These are phyloP conservation scores for Andrena hattorfiana DNA, from an alignment of 2,888 invertebrate genomes.

Conservation along the genomic window DNA sequence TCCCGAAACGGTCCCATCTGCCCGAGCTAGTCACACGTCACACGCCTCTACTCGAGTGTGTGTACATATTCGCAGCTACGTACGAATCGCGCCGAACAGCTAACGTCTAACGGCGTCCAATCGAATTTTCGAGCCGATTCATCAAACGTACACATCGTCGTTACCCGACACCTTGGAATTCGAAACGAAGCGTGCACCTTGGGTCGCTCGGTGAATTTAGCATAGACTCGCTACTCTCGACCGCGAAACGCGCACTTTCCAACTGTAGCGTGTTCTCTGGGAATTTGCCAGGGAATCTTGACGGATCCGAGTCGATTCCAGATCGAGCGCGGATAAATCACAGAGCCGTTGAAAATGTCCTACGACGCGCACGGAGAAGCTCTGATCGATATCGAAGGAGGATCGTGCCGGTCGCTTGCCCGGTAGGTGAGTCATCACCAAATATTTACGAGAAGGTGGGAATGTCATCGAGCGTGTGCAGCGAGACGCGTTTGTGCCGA, in stretches of 20 bases:
- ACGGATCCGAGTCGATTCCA: neutral
- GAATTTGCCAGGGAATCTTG: neutral
- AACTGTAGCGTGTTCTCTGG: neutral
- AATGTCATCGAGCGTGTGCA: neutral
- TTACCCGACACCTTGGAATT: slow-evolving; percentile 7
- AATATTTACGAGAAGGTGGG: neutral
- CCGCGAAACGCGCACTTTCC: neutral
- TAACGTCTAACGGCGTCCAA: neutral
- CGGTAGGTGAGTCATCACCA: neutral
- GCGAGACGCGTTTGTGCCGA: too few species aligned
- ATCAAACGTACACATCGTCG: neutral
- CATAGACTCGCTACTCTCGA: neutral
- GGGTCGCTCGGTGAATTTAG: slow-evolving; percentile 1
- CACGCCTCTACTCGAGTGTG: too few species aligned
- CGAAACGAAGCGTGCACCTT: neutral
- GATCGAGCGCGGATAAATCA: too few species aligned
- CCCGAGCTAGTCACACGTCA: too few species aligned
- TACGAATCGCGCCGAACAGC: too few species aligned
- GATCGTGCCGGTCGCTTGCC: neutral
- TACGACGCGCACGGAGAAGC: too few species aligned
- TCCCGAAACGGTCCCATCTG: neutral
- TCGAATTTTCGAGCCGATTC: neutral
- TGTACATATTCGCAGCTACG: too few species aligned
- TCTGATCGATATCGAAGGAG: too few species aligned
- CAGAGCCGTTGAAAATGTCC: too few species aligned